Base-by-base conservation (phyloP, 2,113 vertebrate genomes). In the Pelmatolapia mariae region DNA sequence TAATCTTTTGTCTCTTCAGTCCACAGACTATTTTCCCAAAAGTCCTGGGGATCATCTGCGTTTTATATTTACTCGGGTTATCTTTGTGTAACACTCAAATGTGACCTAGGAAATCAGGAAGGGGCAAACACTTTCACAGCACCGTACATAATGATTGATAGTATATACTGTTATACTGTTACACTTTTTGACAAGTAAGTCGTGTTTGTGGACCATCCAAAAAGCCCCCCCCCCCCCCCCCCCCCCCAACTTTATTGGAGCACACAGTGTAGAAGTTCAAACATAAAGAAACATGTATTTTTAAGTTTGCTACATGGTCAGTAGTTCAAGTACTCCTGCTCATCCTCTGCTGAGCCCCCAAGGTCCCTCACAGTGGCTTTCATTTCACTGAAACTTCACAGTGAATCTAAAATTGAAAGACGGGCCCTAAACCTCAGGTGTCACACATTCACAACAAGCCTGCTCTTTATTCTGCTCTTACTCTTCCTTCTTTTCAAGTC, bases 341-440 rank as follows among this genome's bases (percentile, higher is more conserved):
- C 53, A 68, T 56, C 73, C 31, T 33, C 57, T 47, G 50, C 79
- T 54, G 22, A 78, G 63, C 16, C 87, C 61, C 82, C 36, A n/a
- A 76, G 56, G 81, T 79, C 29, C 24, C 40, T 90, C 82, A 80
- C 52, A 43, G 79, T 9, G 36, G n/a, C 80, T 88, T 86, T 92
- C 82, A 89, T 83, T 83, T 79, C 45, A 85, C 36, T 5, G 45
- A 9, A 43, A 47, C 86, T 88, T 93, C 89, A 92, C 82, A 87
- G 85, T 47, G n/a, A 43, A 40, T 85, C 82, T 80, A 15, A 36
- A 68, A 66, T 85, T 91, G 29, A 91, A 90, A 90, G 89, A 71
- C 57, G 15, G 16, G 81, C 80, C 78, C 52, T 31, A 45, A 81
- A 80, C 68, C 88, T 88, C 43, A 84, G 57, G 50, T 83, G 91